Evolutionary conservation across 2,797 vertebrate genomes (phyloP).

Genomic region (Eleutherodactylus coqui): DNA sequence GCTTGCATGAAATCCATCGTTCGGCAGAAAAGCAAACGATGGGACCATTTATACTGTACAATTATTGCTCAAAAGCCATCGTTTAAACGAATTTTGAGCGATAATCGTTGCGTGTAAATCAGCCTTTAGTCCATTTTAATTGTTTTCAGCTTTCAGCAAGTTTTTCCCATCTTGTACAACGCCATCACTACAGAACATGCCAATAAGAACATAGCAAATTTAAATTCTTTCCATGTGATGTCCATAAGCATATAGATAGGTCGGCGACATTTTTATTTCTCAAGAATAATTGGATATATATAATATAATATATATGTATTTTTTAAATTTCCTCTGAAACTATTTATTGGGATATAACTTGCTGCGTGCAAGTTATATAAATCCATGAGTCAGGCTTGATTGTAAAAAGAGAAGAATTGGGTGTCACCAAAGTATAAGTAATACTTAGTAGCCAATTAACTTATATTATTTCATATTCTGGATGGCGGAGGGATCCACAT

Average conservation of each 20-base stretch:
- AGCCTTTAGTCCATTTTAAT: too few species aligned
- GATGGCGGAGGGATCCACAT: background rate
- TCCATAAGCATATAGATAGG: background rate
- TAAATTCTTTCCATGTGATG: background rate
- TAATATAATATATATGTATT: too few species aligned
- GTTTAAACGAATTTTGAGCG: too few species aligned
- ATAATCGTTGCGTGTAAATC: too few species aligned
- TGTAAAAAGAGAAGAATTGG: background rate
- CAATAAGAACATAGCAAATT: background rate
- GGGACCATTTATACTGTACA: too few species aligned
- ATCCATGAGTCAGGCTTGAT: background rate
- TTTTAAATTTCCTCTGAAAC: too few species aligned
- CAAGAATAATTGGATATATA: background rate
- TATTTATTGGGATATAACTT: background rate
- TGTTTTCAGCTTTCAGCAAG: background rate
- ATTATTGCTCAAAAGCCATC: too few species aligned
- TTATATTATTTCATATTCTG: background rate
- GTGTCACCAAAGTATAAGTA: background rate
- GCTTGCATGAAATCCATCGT: too few species aligned
- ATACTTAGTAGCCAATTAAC: background rate
- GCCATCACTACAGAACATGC: background rate
- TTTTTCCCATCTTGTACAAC: background rate
- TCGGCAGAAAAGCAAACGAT: too few species aligned
- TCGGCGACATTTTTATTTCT: background rate
- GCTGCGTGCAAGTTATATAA: background rate